Conservation (phyloP, 2,888 invertebrate genomes). For the Lasioglossum leucozonium region DNA sequence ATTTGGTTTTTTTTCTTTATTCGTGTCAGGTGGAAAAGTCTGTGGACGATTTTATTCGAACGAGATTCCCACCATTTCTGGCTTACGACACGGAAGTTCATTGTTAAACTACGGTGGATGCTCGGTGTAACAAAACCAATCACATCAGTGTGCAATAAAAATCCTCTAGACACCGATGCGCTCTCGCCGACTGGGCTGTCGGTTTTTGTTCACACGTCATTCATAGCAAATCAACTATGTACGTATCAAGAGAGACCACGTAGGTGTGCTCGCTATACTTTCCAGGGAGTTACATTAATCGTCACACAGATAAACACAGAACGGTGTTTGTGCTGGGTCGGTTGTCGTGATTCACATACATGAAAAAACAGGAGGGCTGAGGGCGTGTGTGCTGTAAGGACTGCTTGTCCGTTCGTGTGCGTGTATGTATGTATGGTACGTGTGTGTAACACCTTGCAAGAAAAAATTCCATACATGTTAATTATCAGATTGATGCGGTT, state of each 20-base stretch:
- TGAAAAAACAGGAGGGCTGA: background rate
- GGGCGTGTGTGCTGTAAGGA: slow-evolving; percentile 30
- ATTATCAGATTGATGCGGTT: slow-evolving; percentile 1
- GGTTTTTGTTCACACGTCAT: background rate
- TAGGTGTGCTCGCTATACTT: background rate
- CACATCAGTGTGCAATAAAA: slow-evolving; percentile 11
- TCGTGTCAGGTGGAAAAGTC: background rate
- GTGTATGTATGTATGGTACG: background rate
- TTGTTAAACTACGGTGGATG: background rate
- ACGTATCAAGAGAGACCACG: background rate
- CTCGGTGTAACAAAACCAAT: slow-evolving; percentile 22
- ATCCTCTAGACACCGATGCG: background rate
- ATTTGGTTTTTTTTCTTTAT: background rate
- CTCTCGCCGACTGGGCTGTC: background rate
- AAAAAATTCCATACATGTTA: slow-evolving; percentile 21
- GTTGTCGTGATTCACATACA: slow-evolving; percentile 47
- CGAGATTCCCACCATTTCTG: slow-evolving; percentile 1
- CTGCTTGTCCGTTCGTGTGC: slow-evolving; percentile 20
- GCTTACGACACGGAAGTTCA: background rate
- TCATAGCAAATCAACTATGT: background rate
- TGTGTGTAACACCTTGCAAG: slow-evolving; percentile 22
- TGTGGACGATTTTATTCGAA: background rate
- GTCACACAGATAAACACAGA: slow-evolving; percentile 36
- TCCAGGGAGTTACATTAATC: slow-evolving; percentile 30
- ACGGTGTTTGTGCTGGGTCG: slow-evolving; percentile 24